Evolutionary conservation across 64 coral and sea anemone species (phyloP), one percentile per base, ranked within the genome.

Genomic region (Montipora foliosa): DNA sequence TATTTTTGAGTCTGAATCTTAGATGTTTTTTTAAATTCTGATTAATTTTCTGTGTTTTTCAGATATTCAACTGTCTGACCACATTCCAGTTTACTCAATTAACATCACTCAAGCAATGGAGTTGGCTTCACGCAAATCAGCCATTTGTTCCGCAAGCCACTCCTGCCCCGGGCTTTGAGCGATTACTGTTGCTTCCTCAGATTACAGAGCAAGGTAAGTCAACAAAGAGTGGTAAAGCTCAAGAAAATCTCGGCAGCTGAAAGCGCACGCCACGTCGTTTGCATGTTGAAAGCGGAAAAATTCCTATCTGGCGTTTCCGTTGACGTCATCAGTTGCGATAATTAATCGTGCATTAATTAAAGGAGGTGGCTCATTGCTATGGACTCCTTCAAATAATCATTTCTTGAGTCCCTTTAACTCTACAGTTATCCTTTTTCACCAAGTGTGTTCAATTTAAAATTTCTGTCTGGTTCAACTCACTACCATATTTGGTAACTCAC

Each of bases 231-330:
- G 59, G 81, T 67, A 67, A 84, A 68, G 59, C 44, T 5, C 29
- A 15, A 29, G 12, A 84, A 67, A 84, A 19, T 84, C 62, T 67
- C 17, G 37, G 29, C 61, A 84, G 37, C 1, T 37, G 37, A 15
- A 44, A 22, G 24, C 44, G 9, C 81, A 47, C 12, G 14, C 15
- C 3, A 6, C 44, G 1, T 14, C 49, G 10, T 21, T 68, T 12
- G 16, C 66, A 11, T 53, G 57, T 84, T 60, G 59, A 84, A 84
- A 67, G 81, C 59, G 81, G 81, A 84, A 84, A 84, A 84, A 76
- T 76, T 76, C 74, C 74, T 46, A 76, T 24, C 74, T 4, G 37
- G 8, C 44, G 14, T 84, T 68, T 61, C 37, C 5, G 12, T 37
- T 37, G 37, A 57, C 51, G 49, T 60, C 50, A 58, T 81, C 1